Percentiles rank a stretch among this genome's conserved stretches.
phyloP scores from a whole-genome alignment of 2,113 vertebrate genomes.

The Malurus elegans region DNA sequence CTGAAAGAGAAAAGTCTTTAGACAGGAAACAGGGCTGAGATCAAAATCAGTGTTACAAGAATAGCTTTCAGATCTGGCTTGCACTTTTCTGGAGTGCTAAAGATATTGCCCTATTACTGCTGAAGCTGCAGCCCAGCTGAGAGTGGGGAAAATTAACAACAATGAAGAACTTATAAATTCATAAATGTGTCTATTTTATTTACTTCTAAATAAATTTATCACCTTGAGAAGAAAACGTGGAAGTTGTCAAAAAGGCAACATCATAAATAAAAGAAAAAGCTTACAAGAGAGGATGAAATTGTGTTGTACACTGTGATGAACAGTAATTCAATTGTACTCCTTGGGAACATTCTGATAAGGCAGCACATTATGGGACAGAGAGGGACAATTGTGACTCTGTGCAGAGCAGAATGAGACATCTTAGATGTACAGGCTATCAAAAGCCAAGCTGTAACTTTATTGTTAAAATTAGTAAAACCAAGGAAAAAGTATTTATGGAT shows the following conservation, averaged over 20 bases:
- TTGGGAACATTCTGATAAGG: background rate
- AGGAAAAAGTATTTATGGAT: background rate
- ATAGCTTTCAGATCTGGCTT: background rate
- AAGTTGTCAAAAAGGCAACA: background rate
- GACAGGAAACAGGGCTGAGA: background rate
- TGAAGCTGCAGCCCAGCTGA: background rate
- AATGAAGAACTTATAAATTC: background rate
- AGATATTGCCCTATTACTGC: background rate
- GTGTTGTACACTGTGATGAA: background rate
- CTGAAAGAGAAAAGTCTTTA: background rate
- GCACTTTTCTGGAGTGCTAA: background rate
- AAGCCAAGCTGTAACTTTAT: background rate
- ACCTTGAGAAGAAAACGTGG: background rate
- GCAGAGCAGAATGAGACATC: background rate
- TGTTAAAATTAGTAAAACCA: background rate
- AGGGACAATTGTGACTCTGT: background rate
- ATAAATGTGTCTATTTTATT: background rate
- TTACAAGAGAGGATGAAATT: background rate
- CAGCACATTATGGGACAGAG: background rate
- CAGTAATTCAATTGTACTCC: background rate
- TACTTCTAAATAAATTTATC: background rate
- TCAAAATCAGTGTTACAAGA: constrained; percentile 10
- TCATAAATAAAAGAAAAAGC: background rate
- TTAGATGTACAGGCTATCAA: background rate
- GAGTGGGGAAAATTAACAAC: background rate